phyloP scores from a whole-genome alignment of 2,113 vertebrate species.

The Pluvianellus socialis region DNA sequence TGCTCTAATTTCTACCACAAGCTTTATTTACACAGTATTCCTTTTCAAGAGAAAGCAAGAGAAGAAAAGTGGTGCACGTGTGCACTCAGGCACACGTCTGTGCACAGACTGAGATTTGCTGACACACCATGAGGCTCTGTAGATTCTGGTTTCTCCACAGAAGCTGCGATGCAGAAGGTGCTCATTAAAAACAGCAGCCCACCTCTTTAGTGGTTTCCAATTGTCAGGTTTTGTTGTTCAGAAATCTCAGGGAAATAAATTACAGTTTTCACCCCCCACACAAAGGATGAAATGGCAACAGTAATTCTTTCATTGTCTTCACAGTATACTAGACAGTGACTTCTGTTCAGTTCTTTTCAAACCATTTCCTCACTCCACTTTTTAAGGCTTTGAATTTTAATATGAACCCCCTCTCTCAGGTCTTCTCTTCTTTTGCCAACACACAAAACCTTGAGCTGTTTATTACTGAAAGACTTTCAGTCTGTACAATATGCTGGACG shows the following conservation, averaged over 20 bases:
- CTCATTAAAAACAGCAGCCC: conserved; percentile 38
- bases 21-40: background rate
- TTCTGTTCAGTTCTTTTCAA: conserved; percentile 18
- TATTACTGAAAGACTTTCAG: background rate
- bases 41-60: background rate
- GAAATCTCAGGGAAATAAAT: conserved; percentile 54
- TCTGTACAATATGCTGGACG: background rate
- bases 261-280: background rate
- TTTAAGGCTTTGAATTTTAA: conserved; percentile 66
- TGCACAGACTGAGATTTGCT: background rate
- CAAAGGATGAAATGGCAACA: conserved; percentile 38
- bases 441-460: background rate
- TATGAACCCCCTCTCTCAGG: conserved; percentile 5
- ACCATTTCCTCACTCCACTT: background rate
- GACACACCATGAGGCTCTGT: background rate
- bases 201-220: background rate
- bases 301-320: conserved; percentile 25
- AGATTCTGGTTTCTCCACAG: background rate
- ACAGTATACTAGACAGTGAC: background rate
- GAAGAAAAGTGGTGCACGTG: background rate
- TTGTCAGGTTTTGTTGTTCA: conserved; percentile 39
- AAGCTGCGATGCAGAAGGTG: background rate
- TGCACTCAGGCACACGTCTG: background rate
- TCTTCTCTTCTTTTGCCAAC: background rate
- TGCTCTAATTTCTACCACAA: background rate